phyloP scores from a whole-genome alignment of 64 coral and sea anemone genomes.

The Astreopora myriophthalma region DNA sequence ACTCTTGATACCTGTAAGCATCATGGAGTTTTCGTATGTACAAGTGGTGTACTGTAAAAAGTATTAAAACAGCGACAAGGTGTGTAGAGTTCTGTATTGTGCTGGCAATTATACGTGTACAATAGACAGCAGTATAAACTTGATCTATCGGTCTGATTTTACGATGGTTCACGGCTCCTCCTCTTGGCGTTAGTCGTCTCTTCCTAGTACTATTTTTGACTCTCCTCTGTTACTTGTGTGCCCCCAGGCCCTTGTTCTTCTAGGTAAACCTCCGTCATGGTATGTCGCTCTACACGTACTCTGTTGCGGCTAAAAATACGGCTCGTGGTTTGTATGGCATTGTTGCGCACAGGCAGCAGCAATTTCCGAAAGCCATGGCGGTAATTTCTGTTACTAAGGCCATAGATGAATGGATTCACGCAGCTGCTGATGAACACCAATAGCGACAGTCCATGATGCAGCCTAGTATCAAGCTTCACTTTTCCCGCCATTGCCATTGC shows the following conservation, averaged over 20 bases:
- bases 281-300: neutral
- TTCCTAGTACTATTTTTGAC: neutral
- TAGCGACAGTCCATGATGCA: neutral
- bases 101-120: neutral
- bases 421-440: constrained; percentile 8
- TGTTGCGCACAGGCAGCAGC: neutral
- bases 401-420: constrained; percentile 28
- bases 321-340: neutral
- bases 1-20: neutral
- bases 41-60: constrained; percentile 13
- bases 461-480: neutral
- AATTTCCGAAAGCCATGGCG: neutral
- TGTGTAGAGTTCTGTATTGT: neutral
- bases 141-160: neutral
- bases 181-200: too few species aligned
- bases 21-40: neutral
- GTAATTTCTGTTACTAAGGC: constrained; percentile 12
- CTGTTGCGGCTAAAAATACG: neutral
- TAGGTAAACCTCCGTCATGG: neutral
- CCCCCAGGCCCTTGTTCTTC: neutral
- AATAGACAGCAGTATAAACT: neutral
- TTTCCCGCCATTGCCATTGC: constrained; percentile 7
- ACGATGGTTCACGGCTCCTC: too few species aligned
- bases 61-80: neutral
- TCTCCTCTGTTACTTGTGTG: neutral